Base-by-base conservation (phyloP, 2,888 invertebrate species). In the Coelinius sp. region DNA sequence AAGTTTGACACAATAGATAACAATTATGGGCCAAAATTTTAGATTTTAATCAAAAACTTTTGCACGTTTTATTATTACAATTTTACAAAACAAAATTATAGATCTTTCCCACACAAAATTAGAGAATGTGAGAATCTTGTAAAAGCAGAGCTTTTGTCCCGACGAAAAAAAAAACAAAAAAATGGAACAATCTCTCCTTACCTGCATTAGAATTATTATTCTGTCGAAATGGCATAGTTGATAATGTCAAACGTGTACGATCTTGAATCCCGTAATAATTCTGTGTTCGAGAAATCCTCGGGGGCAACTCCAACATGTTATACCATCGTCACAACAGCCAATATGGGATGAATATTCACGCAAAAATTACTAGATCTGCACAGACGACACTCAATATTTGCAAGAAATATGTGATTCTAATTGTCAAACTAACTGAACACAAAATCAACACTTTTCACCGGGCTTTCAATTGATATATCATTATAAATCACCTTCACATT, bases 291-390 rank as follows among this genome's bases (percentile, higher is more conserved):
- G 81, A 78, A 62, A 80, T 77, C 64, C 82, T 78, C 71, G 92
- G 91, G 85, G 92, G 93, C 88, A 93, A 93, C 86, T 93, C 93
- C 89, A 93, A 90, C 93, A 93, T 93, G n/a, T 56, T 68, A 68
- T 41, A 8, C 38, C 38, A 27, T 56, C 31, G 31, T 31, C 25
- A 63, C 24, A 12, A 38, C 0, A 63, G 38, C 35, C 31, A 35
- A 22, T 20, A 38, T 22, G 17, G 20, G 25, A 66, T 49, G 12
- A 49, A 66, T 27, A 27, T 27, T 49, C 17, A 14, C 8, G 49
- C 8, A 31, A 31, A 49, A 66, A 49, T 31, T 22, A 20, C 27
- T 20, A 25, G 4, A 35, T 59, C 8, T 59, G 17, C 10, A 59
- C 17, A 35, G 20, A 2, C 17, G 20, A 17, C 31, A 31, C 8